Conservation (phyloP, 2,113 vertebrate genomes). For the Alouatta palliata region DNA sequence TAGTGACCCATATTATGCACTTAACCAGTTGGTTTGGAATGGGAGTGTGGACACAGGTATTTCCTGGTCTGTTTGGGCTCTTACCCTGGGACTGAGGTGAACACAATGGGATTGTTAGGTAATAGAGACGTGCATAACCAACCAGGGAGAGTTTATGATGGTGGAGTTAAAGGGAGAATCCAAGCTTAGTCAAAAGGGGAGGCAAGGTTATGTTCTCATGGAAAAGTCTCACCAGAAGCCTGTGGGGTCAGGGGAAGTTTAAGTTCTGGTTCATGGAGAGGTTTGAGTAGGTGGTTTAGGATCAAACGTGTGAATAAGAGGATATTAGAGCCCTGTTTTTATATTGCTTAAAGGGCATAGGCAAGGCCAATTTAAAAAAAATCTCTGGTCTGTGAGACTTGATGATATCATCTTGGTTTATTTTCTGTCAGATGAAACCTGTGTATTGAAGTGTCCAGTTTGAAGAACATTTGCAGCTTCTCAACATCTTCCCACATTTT, state of each 20-base stretch:
- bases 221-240: not conserved
- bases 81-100: not conserved
- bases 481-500: not conserved
- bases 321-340: not conserved
- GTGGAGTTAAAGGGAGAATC: not conserved
- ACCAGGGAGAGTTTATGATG: not conserved
- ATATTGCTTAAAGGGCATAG: not conserved
- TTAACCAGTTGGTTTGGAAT: not conserved
- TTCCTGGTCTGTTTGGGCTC: not conserved
- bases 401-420: not conserved
- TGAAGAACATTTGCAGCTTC: conserved; percentile 31
- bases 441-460: not conserved
- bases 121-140: not conserved
- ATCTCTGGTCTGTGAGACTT: not conserved
- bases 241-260: not conserved
- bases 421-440: conserved; percentile 30
- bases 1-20: not conserved
- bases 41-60: not conserved
- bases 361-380: conserved; percentile 1
- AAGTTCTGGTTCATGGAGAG: not conserved
- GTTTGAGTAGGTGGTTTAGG: not conserved
- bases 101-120: not conserved
- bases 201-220: not conserved
- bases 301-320: not conserved
- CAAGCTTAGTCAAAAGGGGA: not conserved